These are phyloP conservation scores for Argynnis bischoffii DNA, from an alignment of 2,888 invertebrate genomes.

Conservation along the genomic window DNA sequence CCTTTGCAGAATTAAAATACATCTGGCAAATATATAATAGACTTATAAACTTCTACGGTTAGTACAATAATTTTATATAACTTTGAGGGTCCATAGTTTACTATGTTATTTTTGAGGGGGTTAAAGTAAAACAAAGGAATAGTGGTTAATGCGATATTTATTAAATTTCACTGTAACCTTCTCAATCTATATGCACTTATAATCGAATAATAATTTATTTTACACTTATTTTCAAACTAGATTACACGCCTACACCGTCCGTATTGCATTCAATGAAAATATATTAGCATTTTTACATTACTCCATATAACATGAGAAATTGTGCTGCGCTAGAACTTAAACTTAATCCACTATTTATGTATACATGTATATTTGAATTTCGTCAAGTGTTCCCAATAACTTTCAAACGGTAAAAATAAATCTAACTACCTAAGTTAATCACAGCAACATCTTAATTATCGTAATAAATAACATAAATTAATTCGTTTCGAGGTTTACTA, in stretches of 20 bases:
- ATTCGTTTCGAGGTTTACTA: conserved; percentile 63
- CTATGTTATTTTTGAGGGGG: not conserved
- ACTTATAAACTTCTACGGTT: not conserved
- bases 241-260: conserved; percentile 63
- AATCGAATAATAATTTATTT: conserved; percentile 78
- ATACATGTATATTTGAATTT: conserved; percentile 48
- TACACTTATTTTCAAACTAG: conserved; percentile 72
- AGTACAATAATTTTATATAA: not conserved
- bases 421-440: conserved; percentile 64
- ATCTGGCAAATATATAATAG: not conserved
- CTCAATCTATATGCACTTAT: conserved; percentile 78
- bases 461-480: conserved; percentile 73
- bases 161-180: conserved; percentile 80
- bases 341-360: conserved; percentile 41
- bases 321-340: conserved; percentile 53
- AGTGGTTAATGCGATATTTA: conserved; percentile 81
- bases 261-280: conserved; percentile 77
- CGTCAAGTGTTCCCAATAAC: conserved; percentile 40
- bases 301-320: conserved; percentile 42
- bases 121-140: conserved; percentile 43
- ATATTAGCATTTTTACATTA: conserved; percentile 53
- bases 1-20: not conserved
- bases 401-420: conserved; percentile 50
- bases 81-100: not conserved
- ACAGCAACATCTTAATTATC: conserved; percentile 65